Percentiles rank a stretch among this genome's conserved stretches.
Conservation (phyloP, 2,888 invertebrate species). For the Eupithecia centaureata region DNA sequence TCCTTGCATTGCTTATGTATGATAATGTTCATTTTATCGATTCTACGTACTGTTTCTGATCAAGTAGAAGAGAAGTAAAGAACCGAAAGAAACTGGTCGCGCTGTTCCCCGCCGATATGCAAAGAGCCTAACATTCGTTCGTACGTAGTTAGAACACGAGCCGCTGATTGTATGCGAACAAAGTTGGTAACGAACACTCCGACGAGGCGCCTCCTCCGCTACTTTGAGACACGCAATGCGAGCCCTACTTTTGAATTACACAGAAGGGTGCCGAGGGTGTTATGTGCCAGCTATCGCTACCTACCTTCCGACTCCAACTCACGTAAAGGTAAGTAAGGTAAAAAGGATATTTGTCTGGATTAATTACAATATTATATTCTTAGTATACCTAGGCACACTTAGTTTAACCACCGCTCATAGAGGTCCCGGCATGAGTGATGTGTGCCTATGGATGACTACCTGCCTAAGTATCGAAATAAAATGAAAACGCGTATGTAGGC, state of each 20-base stretch:
- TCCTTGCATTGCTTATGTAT: too few species aligned
- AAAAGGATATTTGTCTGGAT: neutral
- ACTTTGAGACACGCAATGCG: constrained; percentile 44
- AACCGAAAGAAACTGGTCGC: neutral
- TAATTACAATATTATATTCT: too few species aligned
- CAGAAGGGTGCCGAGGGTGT: constrained; percentile 21
- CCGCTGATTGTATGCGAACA: constrained; percentile 46
- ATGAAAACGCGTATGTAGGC: too few species aligned
- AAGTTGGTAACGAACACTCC: constrained; percentile 48
- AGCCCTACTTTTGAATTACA: constrained; percentile 42
- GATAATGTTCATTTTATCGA: too few species aligned
- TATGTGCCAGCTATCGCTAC: constrained; percentile 7
- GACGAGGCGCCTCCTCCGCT: constrained; percentile 45
- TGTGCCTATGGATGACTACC: too few species aligned
- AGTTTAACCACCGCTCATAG: too few species aligned
- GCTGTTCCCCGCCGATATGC: constrained; percentile 22
- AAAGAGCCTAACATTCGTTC: constrained; percentile 20
- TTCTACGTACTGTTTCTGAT: neutral
- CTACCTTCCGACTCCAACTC: too few species aligned
- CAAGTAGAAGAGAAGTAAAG: neutral
- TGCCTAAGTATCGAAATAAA: too few species aligned
- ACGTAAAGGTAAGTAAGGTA: too few species aligned
- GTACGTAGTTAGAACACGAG: constrained; percentile 32
- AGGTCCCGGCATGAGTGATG: too few species aligned
- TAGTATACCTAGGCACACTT: too few species aligned